Conservation (phyloP, 1,140 invertebrate genomes). For the Drosophila saltans region DNA sequence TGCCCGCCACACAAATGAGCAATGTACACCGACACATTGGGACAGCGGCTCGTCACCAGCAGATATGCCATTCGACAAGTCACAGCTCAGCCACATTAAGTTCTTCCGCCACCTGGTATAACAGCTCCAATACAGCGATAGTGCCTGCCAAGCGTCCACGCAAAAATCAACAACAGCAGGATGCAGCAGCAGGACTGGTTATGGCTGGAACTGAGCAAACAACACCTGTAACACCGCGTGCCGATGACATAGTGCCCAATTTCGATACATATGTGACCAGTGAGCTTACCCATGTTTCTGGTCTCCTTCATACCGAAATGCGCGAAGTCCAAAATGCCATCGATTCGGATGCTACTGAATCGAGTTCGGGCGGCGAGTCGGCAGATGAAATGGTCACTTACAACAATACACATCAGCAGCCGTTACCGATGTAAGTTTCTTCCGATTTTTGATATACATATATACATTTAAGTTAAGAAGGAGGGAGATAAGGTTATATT, state of each 20-base stretch:
- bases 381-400: constrained; percentile 94
- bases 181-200: constrained; percentile 37
- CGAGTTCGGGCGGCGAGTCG: constrained; percentile 96
- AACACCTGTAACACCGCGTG: constrained; percentile 33
- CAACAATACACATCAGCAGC: constrained; percentile 90
- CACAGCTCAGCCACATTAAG: constrained; percentile 69
- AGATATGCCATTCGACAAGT: constrained; percentile 75
- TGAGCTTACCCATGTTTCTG: constrained; percentile 87
- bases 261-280: constrained; percentile 84
- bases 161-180: constrained; percentile 48
- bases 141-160: constrained; percentile 56
- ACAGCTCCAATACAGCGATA: constrained; percentile 42
- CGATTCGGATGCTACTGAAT: constrained; percentile 96
- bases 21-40: constrained; percentile 72
- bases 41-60: constrained; percentile 63
- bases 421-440: constrained; percentile 89
- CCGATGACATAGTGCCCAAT: constrained; percentile 80
- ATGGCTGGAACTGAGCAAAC: constrained; percentile 80
- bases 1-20: constrained; percentile 70
- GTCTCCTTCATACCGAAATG: constrained; percentile 88
- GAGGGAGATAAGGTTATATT: constrained; percentile 5
- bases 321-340: constrained; percentile 88
- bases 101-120: constrained; percentile 64
- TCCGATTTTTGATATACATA: not conserved
- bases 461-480: not conserved